Base-by-base conservation (phyloP, 1,140 invertebrate genomes). In the Anastrepha obliqua region DNA sequence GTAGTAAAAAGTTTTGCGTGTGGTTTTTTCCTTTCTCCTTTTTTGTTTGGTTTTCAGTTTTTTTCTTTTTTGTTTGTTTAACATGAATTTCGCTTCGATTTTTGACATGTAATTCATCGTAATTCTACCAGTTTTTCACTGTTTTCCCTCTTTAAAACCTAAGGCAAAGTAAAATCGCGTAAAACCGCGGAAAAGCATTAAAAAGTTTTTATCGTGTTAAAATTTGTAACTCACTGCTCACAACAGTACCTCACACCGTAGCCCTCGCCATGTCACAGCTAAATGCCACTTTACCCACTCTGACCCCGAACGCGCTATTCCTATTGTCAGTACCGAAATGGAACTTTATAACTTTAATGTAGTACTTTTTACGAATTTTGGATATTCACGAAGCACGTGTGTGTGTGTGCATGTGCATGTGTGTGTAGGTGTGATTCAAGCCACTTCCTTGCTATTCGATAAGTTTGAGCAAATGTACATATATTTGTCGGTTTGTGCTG, bases 61-160 rank as follows among this genome's bases (percentile, higher is more conserved):
- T n/a, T n/a, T n/a, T n/a, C n/a, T n/a, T n/a, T n/a, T 29, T 29
- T 11, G 20, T 39, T 29, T 42, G 44, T 74, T 74, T 17, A 42
- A 39, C 67, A 74, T 44, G 44, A 39, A 44, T 74, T 44, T 74
- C 67, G 67, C 67, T 47, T 15, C 67, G 15, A 74, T 74, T 74
- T 39, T 74, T 74, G 67, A 74, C 67, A 74, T 74, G 67, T 74
- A 74, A 74, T 74, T 74, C 67, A 39, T 74, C 9, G 67, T 74
- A 74, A 74, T 74, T 47, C 67, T 74, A 44, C 13, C 67, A 47
- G 29, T 74, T 74, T 74, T 74, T 74, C 42, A 17, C 42, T 47
- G 67, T 74, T 70, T 70, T 70, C 65, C 9, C 2, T 42, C 29
- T 70, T 47, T 29, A 13, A 39, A 42, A 29, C 67, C 42, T 3